These are phyloP conservation scores for Aleiodes sp. DNA, from an alignment of 1,140 invertebrate genomes.

Conservation along the genomic window DNA sequence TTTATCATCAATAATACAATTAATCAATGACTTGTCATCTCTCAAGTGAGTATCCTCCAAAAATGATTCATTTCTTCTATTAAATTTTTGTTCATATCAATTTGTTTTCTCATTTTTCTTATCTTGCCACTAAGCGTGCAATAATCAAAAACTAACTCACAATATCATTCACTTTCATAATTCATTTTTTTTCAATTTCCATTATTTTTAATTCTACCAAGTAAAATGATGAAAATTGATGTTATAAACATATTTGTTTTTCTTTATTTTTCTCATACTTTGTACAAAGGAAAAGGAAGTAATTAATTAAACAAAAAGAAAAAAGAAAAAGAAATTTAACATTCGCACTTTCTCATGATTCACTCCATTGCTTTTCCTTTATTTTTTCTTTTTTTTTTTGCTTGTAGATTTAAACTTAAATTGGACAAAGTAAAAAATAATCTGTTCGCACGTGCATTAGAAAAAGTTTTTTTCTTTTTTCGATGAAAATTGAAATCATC, in stretches of 20 bases:
- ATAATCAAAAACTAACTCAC: constrained; percentile 1
- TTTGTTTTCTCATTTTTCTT: neutral
- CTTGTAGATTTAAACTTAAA: neutral
- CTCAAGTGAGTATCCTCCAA: neutral
- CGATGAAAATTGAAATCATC: no score
- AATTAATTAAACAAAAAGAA: neutral
- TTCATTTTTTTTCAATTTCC: neutral
- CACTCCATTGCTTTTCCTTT: neutral
- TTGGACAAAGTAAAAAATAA: constrained; percentile 9
- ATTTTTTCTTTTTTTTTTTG: neutral
- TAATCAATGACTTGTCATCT: neutral
- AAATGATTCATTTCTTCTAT: neutral
- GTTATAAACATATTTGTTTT: neutral
- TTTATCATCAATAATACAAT: constrained; percentile 15
- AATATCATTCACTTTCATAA: neutral
- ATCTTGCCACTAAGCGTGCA: neutral
- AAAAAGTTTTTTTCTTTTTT: neutral
- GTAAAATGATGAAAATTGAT: neutral
- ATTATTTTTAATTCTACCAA: constrained; percentile 8
- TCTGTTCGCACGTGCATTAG: constrained; percentile 1
- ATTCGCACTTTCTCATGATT: constrained; percentile 1
- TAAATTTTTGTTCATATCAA: neutral
- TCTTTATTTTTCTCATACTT: constrained; percentile 21
- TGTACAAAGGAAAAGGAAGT: constrained; percentile 25
- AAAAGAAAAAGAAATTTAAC: neutral